Evolutionary conservation across 2,888 invertebrate genomes (phyloP).

Genomic region (Agrotis ipsilon): DNA sequence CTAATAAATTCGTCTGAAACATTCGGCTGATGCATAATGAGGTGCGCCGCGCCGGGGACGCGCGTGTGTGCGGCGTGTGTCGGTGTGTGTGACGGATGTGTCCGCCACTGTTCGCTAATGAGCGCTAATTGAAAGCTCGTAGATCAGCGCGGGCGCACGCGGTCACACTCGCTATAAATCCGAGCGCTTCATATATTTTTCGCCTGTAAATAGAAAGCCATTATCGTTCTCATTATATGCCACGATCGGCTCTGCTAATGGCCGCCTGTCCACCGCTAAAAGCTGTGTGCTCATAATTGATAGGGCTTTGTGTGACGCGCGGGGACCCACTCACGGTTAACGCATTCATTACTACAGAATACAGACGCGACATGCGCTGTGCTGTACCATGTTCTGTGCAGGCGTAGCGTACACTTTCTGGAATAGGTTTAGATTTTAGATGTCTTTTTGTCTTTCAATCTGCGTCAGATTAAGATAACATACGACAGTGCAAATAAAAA

Average conservation of each 20-base stretch:
- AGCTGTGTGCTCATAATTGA: constrained; percentile 30
- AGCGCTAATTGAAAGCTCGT: constrained; percentile 56
- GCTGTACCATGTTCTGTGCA: too few relatives aligned
- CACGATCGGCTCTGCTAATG: constrained; percentile 42
- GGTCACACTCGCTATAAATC: constrained; percentile 36
- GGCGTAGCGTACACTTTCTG: neutral
- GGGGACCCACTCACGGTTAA: constrained; percentile 9
- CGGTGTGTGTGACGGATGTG: constrained; percentile 29
- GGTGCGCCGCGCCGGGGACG: constrained; percentile 12
- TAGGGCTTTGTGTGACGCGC: constrained; percentile 7
- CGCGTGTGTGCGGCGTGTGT: neutral
- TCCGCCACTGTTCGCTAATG: constrained; percentile 45
- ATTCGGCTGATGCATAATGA: constrained; percentile 42
- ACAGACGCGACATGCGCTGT: constrained; percentile 1
- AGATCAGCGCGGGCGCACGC: constrained; percentile 46
- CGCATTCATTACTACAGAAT: constrained; percentile 9
- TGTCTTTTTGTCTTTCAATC: too few relatives aligned
- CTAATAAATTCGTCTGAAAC: constrained; percentile 46
- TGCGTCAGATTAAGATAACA: too few relatives aligned
- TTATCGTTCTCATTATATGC: constrained; percentile 44
- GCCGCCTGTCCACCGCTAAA: constrained; percentile 19
- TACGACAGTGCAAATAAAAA: too few relatives aligned
- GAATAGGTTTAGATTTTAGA: neutral
- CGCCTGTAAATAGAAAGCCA: constrained; percentile 48
- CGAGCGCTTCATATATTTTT: constrained; percentile 39